These are phyloP conservation scores for Atrichornis clamosus DNA, from an alignment of 2,113 vertebrate genomes.

Conservation along the genomic window DNA sequence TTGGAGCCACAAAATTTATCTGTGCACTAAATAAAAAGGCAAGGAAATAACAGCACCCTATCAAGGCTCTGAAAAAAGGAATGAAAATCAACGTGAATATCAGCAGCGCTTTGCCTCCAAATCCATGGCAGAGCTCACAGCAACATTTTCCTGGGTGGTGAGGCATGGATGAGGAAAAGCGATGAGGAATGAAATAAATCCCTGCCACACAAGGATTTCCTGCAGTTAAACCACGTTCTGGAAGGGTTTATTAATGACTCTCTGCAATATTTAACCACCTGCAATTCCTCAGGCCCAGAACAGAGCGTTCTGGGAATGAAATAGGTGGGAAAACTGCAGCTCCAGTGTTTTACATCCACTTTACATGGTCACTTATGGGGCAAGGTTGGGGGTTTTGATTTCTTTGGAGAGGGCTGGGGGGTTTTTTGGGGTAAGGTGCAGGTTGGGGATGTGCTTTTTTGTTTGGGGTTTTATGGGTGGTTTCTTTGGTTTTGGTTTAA, in stretches of 20 bases:
- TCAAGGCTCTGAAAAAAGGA: neutral
- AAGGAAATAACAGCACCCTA: neutral
- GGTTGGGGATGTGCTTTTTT: too few relatives aligned
- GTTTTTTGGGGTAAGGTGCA: too few relatives aligned
- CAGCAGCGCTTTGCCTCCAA: neutral
- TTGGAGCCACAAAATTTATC: neutral
- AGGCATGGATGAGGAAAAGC: neutral
- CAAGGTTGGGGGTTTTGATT: neutral
- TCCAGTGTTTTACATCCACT: neutral
- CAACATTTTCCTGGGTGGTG: neutral
- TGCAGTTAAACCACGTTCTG: neutral
- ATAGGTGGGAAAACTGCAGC: neutral
- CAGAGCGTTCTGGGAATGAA: neutral
- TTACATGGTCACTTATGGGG: neutral
- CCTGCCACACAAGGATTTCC: neutral
- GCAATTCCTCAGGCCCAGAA: neutral
- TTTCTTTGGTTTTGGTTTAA: neutral
- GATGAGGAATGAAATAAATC: neutral
- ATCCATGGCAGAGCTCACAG: neutral
- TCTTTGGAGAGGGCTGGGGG: rapidly evolving
- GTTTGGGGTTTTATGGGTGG: too few relatives aligned
- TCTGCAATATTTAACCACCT: neutral
- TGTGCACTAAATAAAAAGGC: neutral
- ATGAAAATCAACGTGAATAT: neutral
- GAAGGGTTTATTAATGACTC: neutral